These are phyloP conservation scores for Troides oblongomaculatus DNA, from an alignment of 2,888 invertebrate species.

Conservation along the genomic window DNA sequence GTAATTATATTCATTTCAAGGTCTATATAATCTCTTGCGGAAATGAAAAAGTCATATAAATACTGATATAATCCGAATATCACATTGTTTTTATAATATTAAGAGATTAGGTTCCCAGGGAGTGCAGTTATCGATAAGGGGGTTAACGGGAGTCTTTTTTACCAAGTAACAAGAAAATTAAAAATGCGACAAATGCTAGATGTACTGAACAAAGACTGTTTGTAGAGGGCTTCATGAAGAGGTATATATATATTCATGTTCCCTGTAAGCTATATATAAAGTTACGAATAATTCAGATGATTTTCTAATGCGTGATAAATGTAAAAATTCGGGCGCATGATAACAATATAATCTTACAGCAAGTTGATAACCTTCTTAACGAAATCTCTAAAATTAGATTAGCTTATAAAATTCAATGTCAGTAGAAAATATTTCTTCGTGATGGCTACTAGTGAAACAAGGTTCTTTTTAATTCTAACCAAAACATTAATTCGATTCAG, in stretches of 20 bases:
- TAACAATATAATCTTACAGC: conserved; percentile 8
- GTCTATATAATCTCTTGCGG: conserved; percentile 20
- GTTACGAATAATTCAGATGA: background rate
- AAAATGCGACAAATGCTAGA: no score
- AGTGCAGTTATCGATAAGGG: background rate
- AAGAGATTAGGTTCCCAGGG: background rate
- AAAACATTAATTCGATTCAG: background rate
- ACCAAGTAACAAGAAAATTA: no score
- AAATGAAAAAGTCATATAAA: conserved; percentile 7
- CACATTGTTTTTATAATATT: background rate
- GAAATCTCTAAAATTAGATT: conserved; percentile 14
- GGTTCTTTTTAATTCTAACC: background rate
- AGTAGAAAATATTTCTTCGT: conserved; percentile 1
- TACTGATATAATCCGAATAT: background rate
- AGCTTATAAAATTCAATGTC: conserved; percentile 18
- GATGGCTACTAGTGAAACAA: background rate
- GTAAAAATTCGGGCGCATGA: background rate
- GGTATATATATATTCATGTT: background rate
- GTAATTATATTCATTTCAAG: conserved; percentile 12
- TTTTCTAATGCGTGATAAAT: background rate
- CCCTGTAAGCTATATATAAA: no score
- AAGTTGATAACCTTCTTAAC: conserved; percentile 19
- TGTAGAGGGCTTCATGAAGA: no score
- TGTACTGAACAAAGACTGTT: no score
- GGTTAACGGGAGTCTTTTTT: background rate